Percentiles rank a stretch among this genome's conserved stretches.
These are phyloP conservation scores for Etia nguti DNA, from an alignment of 2,113 vertebrate species.

Conservation along the genomic window DNA sequence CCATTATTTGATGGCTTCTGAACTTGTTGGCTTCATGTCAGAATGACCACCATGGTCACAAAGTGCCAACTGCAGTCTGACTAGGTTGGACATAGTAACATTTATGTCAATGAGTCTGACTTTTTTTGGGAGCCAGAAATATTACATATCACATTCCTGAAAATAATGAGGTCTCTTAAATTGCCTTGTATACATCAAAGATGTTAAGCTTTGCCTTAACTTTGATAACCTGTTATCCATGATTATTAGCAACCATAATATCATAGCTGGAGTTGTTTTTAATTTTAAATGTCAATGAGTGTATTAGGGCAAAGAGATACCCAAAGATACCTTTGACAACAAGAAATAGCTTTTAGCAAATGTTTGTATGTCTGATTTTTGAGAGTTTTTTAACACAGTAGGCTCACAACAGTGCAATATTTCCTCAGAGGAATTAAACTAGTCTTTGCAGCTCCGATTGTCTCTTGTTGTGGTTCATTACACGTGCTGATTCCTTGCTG, in stretches of 20 bases:
- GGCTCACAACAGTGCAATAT: not conserved
- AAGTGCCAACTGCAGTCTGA: not conserved
- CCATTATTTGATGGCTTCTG: not conserved
- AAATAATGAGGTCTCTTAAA: not conserved
- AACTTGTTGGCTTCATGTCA: not conserved
- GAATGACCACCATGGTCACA: not conserved
- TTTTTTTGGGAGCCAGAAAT: not conserved
- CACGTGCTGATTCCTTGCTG: not conserved
- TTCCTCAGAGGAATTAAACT: not conserved
- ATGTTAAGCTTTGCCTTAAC: not conserved
- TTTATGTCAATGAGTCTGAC: not conserved
- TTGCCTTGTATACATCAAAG: not conserved
- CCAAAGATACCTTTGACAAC: no score
- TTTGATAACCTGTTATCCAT: not conserved
- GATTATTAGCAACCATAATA: not conserved
- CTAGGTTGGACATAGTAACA: not conserved
- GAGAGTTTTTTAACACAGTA: not conserved
- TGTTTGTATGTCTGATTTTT: not conserved
- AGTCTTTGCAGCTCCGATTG: not conserved
- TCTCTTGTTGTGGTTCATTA: not conserved
- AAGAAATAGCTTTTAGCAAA: not conserved
- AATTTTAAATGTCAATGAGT: not conserved
- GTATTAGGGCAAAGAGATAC: not conserved
- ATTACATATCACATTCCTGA: not conserved
- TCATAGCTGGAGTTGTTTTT: not conserved